Evolutionary conservation across 2,797 vertebrate species (phyloP).

Genomic region (Ambastaia sidthimunki): DNA sequence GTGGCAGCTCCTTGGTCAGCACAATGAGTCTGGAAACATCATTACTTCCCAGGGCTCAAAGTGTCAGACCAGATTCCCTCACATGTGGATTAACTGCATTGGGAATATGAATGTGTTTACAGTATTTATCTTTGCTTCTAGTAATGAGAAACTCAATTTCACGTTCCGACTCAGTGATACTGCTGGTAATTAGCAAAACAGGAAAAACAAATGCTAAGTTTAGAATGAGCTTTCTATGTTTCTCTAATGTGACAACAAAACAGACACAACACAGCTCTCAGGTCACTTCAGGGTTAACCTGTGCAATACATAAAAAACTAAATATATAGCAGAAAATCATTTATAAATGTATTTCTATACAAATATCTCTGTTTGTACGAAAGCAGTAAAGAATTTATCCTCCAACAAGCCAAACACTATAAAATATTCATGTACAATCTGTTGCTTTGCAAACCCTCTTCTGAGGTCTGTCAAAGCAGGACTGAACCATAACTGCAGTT

Average conservation of each 20-base stretch:
- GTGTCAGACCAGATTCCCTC: conserved; percentile 53
- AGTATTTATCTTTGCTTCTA: conserved; percentile 37
- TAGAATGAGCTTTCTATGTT: conserved; percentile 27
- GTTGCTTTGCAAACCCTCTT: background rate
- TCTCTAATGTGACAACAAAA: background rate
- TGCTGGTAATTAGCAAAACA: conserved; percentile 40
- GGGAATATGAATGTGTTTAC: conserved; percentile 56
- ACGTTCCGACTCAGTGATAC: conserved; percentile 19
- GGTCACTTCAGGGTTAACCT: background rate
- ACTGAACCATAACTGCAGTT: background rate
- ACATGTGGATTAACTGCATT: conserved; percentile 40
- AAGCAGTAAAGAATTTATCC: background rate
- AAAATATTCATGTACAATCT: background rate
- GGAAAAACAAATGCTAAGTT: conserved; percentile 45
- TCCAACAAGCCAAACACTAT: background rate
- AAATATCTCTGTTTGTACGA: background rate
- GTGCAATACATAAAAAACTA: background rate
- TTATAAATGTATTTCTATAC: background rate
- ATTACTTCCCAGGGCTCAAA: conserved; percentile 55
- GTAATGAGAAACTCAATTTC: conserved; percentile 51
- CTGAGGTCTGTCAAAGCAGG: background rate
- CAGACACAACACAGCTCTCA: conserved; percentile 12
- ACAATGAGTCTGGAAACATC: conserved; percentile 33
- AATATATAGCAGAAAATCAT: background rate
- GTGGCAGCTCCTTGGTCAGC: conserved; percentile 20